phyloP scores from a whole-genome alignment of 2,113 vertebrate species.

The Myxocyprinus asiaticus region DNA sequence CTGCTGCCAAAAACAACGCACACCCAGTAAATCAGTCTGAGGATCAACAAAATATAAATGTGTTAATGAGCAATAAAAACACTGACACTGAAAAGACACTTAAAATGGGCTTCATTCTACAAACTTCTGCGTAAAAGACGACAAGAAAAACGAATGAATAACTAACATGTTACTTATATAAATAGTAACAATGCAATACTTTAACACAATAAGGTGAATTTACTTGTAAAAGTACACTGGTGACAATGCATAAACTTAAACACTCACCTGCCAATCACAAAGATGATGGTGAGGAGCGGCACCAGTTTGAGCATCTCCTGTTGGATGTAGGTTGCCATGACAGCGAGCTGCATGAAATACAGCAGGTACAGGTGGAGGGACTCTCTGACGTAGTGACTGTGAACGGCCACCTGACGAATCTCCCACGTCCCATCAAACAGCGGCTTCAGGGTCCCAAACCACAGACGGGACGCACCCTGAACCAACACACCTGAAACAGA shows the following conservation, averaged over 20 bases:
- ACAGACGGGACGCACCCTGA: constrained; percentile 53
- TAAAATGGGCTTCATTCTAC: too few species aligned
- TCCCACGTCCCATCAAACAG: constrained; percentile 67
- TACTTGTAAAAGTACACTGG: too few species aligned
- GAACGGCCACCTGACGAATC: constrained; percentile 73
- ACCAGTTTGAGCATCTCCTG: constrained; percentile 87
- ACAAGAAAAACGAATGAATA: too few species aligned
- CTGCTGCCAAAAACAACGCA: constrained; percentile 80
- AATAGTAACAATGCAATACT: too few species aligned
- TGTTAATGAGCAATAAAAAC: background rate
- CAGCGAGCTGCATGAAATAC: constrained; percentile 87
- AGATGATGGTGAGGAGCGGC: constrained; percentile 85
- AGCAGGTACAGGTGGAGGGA: constrained; percentile 85
- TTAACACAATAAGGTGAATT: too few species aligned
- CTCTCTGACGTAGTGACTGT: constrained; percentile 80
- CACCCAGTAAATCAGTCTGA: constrained; percentile 89
- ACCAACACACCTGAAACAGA: constrained; percentile 55
- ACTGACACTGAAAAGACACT: too few species aligned
- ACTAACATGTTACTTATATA: too few species aligned
- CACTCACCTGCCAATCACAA: constrained; percentile 83
- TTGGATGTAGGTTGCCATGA: constrained; percentile 85
- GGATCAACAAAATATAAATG: constrained; percentile 64
- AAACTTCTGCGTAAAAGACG: background rate
- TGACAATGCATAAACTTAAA: background rate
- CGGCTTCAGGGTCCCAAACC: constrained; percentile 32